These are phyloP conservation scores for Syngnathus floridae DNA, from an alignment of 2,113 vertebrate species.

Conservation along the genomic window DNA sequence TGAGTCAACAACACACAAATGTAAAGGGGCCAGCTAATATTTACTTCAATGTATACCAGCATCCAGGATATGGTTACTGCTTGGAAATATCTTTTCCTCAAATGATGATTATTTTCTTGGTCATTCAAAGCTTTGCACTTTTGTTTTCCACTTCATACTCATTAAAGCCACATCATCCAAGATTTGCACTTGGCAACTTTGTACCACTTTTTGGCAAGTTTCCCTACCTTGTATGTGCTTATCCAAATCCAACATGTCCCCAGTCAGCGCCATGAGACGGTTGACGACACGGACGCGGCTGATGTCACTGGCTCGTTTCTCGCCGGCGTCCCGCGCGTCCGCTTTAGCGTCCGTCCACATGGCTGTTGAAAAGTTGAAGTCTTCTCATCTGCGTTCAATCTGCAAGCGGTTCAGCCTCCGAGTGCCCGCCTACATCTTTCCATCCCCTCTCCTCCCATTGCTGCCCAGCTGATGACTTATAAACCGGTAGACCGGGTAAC, in stretches of 20 bases:
- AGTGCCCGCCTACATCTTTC: no score
- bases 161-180: no score
- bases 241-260: constrained; percentile 64
- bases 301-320: constrained; percentile 13
- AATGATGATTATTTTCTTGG: no score
- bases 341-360: constrained; percentile 52
- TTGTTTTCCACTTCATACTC: no score
- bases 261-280: constrained; percentile 49
- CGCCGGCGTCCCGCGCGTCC: constrained; percentile 21
- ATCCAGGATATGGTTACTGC: no score
- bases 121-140: no score
- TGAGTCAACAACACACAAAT: no score
- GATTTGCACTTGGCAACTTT: not conserved
- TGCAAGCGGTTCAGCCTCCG: not conserved
- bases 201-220: not conserved
- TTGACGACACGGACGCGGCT: constrained; percentile 17
- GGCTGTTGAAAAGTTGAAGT: not conserved
- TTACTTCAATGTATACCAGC: no score
- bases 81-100: no score
- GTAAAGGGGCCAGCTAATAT: no score
- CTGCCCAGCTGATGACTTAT: constrained; percentile 22
- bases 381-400: not conserved
- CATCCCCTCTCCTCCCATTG: not conserved
- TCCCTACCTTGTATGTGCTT: constrained; percentile 58
- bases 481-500: constrained; percentile 21